Evolutionary conservation across 1,140 invertebrate genomes (phyloP), one percentile per base, ranked within the genome.

Genomic region (Drosophila suzukii): DNA sequence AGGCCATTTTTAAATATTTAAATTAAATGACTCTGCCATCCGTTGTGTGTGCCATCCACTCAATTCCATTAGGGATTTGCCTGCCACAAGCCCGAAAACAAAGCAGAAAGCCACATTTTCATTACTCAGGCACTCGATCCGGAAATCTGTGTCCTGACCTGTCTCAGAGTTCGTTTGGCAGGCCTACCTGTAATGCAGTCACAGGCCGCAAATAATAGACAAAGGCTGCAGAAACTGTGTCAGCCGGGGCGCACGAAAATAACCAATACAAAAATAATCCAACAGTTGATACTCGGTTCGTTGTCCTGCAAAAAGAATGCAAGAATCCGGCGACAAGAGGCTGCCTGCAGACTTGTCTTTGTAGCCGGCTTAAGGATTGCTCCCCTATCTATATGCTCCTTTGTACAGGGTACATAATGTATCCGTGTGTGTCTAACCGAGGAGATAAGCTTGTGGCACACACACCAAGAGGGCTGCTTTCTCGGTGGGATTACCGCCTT

Each of bases 261-360:
- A 54, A 55, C 59, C 63, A 75, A 75, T 79, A 75, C 50, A 63
- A 72, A 76, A 84, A 80, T 84, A 84, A 80, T 84, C 66, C 76
- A 57, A 58, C 72, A 76, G 81, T 67, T 84, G 76, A 72, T 83
- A 59, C 58, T 84, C 61, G 78, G 81, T 84, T 80, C 77, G 76
- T 84, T 80, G 81, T 80, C 72, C 81, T 61, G 84, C 62, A 84
- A 84, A 74, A 56, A 44, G 43, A 56, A 51, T 73, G 46, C 43
- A 24, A 61, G 30, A 20, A 15, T 30, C 39, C 66, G 27, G 49
- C 68, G 46, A 50, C 55, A 36, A 47, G 49, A 49, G 71, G 36
- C 70, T 49, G 68, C 50, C 70, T 54, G 47, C 71, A 74, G 68
- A 74, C 71, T 51, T 65, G 71, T 56, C 44, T 75, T 65, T 75